phyloP scores from a whole-genome alignment of 2,797 vertebrate genomes.

The Sarcoramphus papa region DNA sequence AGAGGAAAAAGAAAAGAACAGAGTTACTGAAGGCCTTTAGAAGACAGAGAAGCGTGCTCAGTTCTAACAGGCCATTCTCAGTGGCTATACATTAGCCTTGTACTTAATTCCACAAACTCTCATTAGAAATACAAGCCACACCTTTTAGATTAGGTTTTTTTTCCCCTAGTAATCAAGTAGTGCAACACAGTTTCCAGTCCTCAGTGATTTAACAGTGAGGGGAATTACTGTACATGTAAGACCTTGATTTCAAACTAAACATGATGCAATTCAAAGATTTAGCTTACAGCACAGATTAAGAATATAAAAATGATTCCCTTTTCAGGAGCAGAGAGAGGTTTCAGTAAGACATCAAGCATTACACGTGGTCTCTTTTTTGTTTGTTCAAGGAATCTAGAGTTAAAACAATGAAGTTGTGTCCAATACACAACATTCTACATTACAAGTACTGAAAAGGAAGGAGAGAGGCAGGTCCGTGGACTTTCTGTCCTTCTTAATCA shows the following conservation, averaged over 20 bases:
- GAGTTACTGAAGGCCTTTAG: slow-evolving; percentile 81
- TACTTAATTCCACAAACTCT: slow-evolving; percentile 19
- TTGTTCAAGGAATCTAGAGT: slow-evolving; percentile 15
- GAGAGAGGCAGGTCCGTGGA: slow-evolving; percentile 3
- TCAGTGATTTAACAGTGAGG: slow-evolving; percentile 11
- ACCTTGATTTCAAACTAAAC: not conserved
- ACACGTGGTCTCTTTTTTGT: not conserved
- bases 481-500: slow-evolving; percentile 22
- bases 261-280: not conserved
- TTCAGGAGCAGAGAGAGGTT: not conserved
- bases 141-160: not conserved
- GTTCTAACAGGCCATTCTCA: slow-evolving; percentile 61
- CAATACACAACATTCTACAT: not conserved
- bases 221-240: not conserved
- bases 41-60: slow-evolving; percentile 66
- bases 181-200: not conserved
- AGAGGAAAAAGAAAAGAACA: slow-evolving; percentile 85
- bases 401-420: not conserved
- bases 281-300: not conserved
- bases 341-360: not conserved
- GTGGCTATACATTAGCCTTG: slow-evolving; percentile 29
- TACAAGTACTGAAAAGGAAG: slow-evolving; percentile 23
- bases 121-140: not conserved
- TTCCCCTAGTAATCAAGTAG: not conserved
- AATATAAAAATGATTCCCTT: slow-evolving; percentile 13